A percentile compares a stretch with the other conserved stretches of the same genome.
Conservation (phyloP, 1,140 invertebrate genomes). For the Xylocopa sonorina region DNA sequence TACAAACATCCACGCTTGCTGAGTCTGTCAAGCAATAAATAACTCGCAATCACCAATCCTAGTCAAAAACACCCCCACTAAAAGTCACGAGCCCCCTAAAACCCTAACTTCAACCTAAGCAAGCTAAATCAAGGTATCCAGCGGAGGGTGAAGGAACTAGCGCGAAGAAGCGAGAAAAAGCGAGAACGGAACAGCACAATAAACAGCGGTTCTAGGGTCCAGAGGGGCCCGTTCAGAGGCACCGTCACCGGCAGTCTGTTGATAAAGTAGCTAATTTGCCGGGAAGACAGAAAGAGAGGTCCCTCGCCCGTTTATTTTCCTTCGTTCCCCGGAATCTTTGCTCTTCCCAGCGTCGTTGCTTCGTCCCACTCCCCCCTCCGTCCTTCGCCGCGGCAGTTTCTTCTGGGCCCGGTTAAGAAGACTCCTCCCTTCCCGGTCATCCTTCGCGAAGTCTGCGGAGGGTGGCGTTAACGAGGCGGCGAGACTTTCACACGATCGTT, state of each 20-base stretch:
- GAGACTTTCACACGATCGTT: conserved; percentile 67
- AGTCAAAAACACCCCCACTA: too few species aligned
- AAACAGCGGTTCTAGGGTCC: background rate
- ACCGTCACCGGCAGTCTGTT: conserved; percentile 26
- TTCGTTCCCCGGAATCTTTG: conserved; percentile 50
- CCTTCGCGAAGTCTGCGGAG: conserved; percentile 42
- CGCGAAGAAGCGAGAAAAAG: background rate
- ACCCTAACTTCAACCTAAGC: too few species aligned
- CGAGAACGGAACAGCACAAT: conserved; percentile 1
- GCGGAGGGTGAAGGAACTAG: background rate
- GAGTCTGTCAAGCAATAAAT: too few species aligned
- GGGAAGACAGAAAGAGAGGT: conserved; percentile 5
- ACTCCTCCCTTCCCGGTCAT: conserved; percentile 27
- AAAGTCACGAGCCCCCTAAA: too few species aligned
- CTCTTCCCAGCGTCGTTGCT: conserved; percentile 52
- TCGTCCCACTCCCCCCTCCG: conserved; percentile 10
- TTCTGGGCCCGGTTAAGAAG: conserved; percentile 43
- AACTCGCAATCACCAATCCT: too few species aligned
- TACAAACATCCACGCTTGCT: too few species aligned
- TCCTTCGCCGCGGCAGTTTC: background rate
- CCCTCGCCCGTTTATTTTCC: conserved; percentile 58
- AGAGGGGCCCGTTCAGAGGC: background rate
- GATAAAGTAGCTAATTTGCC: conserved; percentile 58
- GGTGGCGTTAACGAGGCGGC: conserved; percentile 65
- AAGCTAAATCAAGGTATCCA: too few species aligned